A percentile compares a stretch with the other conserved stretches of the same genome.
Evolutionary conservation across 2,888 invertebrate species (phyloP).

Genomic region (Cantharis lateralis): DNA sequence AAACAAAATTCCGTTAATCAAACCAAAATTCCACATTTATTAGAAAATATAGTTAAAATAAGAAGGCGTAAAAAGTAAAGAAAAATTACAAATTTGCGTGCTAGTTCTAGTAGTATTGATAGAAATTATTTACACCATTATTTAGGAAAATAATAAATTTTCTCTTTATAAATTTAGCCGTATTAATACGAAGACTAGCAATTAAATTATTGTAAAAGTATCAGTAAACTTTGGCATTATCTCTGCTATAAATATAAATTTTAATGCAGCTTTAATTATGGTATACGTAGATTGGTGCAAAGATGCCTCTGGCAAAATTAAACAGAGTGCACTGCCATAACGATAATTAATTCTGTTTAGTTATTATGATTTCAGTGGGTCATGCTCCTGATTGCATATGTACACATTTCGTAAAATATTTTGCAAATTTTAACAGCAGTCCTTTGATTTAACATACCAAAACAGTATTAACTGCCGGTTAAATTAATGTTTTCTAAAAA

Average conservation of each 20-base stretch:
- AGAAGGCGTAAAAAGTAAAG: slow-evolving; percentile 23
- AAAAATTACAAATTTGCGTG: slow-evolving; percentile 28
- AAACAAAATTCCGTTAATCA: background rate
- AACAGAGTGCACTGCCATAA: slow-evolving; percentile 8
- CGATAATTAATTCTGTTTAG: slow-evolving; percentile 16
- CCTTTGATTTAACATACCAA: background rate
- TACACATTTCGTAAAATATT: background rate
- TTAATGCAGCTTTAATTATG: background rate
- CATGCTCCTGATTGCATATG: slow-evolving; percentile 5
- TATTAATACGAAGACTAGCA: background rate
- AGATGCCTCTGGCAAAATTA: slow-evolving; percentile 19
- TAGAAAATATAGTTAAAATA: slow-evolving; percentile 18
- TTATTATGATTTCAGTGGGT: slow-evolving; percentile 16
- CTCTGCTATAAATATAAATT: background rate
- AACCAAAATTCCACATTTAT: slow-evolving; percentile 5
- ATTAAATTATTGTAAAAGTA: background rate
- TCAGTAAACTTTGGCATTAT: background rate
- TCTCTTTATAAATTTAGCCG: background rate
- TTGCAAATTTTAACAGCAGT: background rate
- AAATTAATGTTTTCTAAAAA: no score
- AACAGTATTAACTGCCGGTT: background rate
- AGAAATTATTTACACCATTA: background rate
- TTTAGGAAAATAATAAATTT: background rate
- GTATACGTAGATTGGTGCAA: background rate
- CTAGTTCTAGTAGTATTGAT: slow-evolving; percentile 13